Conservation (phyloP, 2,113 vertebrate species). For the human region DNA sequence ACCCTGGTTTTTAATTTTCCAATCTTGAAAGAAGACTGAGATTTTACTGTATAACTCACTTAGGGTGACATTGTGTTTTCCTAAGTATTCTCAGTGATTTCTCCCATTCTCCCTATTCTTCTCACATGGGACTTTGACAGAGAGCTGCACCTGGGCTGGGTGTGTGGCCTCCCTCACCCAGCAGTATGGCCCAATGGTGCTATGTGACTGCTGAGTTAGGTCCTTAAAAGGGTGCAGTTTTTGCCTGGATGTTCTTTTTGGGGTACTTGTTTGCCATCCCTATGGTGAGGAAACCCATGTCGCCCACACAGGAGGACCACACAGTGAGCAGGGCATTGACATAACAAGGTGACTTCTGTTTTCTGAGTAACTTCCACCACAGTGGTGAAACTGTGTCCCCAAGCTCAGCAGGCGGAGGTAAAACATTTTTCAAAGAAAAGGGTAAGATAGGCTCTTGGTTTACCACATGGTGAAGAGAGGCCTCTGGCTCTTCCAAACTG, state of each 20-base stretch:
- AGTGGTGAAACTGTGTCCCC: neutral
- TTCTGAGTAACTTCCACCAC: neutral
- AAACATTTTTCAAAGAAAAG: neutral
- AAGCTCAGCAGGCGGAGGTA: neutral
- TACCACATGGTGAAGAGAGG: fast-evolving
- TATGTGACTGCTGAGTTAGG: too few species aligned
- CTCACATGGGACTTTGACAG: neutral
- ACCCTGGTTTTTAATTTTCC: neutral
- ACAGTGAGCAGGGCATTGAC: fast-evolving
- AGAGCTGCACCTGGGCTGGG: neutral
- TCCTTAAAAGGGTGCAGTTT: neutral
- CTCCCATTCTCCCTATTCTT: neutral
- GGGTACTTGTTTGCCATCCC: neutral
- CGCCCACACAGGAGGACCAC: neutral
- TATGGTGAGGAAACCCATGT: neutral
- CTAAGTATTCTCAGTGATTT: fast-evolving
- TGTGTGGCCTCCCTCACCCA: neutral
- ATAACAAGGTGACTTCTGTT: neutral
- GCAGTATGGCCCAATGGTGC: neutral
- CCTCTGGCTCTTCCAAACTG: neutral
- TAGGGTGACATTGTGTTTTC: neutral
- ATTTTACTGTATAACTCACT: neutral
- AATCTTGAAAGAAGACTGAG: neutral
- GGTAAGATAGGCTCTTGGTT: neutral
- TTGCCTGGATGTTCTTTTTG: neutral